A percentile compares a stretch with the other conserved stretches of the same genome.
phyloP scores from a whole-genome alignment of 2,888 invertebrate species.

The Actias luna region DNA sequence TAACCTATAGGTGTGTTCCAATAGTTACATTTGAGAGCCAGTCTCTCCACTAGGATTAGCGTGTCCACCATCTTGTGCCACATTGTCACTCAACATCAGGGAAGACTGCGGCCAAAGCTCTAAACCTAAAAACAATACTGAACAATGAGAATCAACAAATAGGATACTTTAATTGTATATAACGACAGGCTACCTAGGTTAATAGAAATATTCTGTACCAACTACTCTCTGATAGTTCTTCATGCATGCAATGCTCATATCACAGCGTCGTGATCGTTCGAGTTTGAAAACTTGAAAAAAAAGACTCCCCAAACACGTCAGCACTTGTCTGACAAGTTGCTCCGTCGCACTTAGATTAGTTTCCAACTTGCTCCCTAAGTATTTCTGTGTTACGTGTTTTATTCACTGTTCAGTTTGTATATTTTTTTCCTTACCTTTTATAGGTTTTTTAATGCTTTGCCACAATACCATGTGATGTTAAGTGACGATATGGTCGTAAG shows the following conservation, averaged over 20 bases:
- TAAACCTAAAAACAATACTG: no score
- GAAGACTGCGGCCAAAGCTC: no score
- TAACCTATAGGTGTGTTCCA: no score
- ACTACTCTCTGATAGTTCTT: slow-evolving; percentile 44
- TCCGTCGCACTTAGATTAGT: slow-evolving; percentile 76
- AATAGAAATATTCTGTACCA: slow-evolving; percentile 23
- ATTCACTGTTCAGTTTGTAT: neutral
- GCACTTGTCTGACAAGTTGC: slow-evolving; percentile 75
- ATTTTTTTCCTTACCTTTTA: neutral
- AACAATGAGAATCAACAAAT: no score
- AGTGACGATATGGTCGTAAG: no score
- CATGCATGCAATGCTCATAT: slow-evolving; percentile 79
- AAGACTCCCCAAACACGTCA: slow-evolving; percentile 48
- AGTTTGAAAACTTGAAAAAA: slow-evolving; percentile 63
- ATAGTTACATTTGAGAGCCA: no score
- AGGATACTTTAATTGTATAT: no score
- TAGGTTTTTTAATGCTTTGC: neutral
- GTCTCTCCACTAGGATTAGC: no score
- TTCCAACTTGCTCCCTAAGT: slow-evolving; percentile 47
- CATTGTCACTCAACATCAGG: no score
- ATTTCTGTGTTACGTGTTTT: slow-evolving; percentile 5
- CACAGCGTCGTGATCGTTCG: slow-evolving; percentile 58
- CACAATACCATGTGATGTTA: no score
- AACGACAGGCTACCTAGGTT: no score
- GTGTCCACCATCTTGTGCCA: no score